Base-by-base conservation (phyloP, 92 coral and sea anemone genomes). In the Umimayanthus chanpuru region DNA sequence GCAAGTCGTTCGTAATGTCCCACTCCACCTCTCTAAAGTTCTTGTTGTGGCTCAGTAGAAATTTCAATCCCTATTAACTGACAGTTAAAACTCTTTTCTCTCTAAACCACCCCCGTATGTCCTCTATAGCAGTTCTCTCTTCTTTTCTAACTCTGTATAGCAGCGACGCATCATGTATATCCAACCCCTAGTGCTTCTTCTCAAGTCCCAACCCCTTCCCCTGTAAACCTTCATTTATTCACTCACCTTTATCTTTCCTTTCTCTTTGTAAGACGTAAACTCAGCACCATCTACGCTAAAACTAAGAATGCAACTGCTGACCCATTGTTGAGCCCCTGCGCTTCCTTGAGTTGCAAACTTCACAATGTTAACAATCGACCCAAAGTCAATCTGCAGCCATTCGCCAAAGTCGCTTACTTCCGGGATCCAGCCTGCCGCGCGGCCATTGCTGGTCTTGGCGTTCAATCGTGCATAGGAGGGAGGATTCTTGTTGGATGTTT, bases 221-320 rank as follows among this genome's bases (percentile, higher is more conserved):
- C 20, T 32, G 18, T 9, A 28, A 72, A 41, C 2, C 32, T 23
- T 9, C 32, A 4, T 77, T 1, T 11, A 21, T 2, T 23, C 7
- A n/a, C 81, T 77, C 36, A 77, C 81, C 81, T 77, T 77, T 16
- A 77, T n/a, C 36, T n/a, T 38, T 8, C 40, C 81, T 25, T 50
- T 77, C 41, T 44, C 65, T 43, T 47, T 78, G 65, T 78, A 78
- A 14, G 81, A 16, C 21, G 66, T 78, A 28, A 43, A 78, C 81
- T 78, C 81, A 47, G 9, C 58, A 10, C 81, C 81, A 50, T 78
- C 81, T 12, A 78, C 9, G 38, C 81, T 78, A 44, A 78, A 78
- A 36, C 81, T 78, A 12, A 78, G 81, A 50, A 78, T 44, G 32
- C 39, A 78, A 78, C 81, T 78, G 81, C 81, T 78, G 81, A 78